Percentiles rank a stretch among this genome's conserved stretches.
These are phyloP conservation scores for Drosophila ochracea DNA, from an alignment of 2,888 invertebrate species.

Conservation along the genomic window DNA sequence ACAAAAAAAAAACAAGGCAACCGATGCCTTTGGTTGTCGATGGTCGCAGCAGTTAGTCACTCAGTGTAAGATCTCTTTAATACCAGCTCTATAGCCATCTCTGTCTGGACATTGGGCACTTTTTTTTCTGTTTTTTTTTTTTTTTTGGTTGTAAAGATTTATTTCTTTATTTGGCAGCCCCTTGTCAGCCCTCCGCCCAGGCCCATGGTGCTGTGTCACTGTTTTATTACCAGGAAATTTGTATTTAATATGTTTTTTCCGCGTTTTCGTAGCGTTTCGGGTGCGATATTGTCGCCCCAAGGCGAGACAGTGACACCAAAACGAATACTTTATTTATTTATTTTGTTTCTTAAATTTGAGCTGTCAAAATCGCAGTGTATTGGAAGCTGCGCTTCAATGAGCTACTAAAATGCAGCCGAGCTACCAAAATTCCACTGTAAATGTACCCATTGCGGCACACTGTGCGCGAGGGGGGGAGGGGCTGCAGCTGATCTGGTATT, in stretches of 20 bases:
- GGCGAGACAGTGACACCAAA: slow-evolving; percentile 24
- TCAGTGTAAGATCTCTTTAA: slow-evolving; percentile 47
- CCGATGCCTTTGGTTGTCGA: slow-evolving; percentile 51
- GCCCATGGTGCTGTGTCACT: slow-evolving; percentile 30
- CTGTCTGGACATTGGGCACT: slow-evolving; percentile 17
- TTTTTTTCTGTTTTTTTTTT: slow-evolving; percentile 12
- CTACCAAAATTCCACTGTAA: slow-evolving; percentile 6
- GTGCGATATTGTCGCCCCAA: slow-evolving; percentile 41
- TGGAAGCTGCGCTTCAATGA: slow-evolving; percentile 19
- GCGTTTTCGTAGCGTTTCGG: slow-evolving; percentile 57
- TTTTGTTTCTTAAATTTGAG: not conserved
- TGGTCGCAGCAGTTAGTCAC: slow-evolving; percentile 67
- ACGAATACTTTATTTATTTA: slow-evolving; percentile 6
- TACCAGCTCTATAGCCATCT: slow-evolving; percentile 25
- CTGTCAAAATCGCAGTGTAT: slow-evolving; percentile 11
- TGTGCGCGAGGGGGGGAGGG: slow-evolving; percentile 4
- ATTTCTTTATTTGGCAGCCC: slow-evolving; percentile 71
- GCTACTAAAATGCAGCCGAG: slow-evolving; percentile 14
- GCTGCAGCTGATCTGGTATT: slow-evolving; percentile 35
- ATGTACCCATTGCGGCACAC: slow-evolving; percentile 9
- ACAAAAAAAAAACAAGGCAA: slow-evolving; percentile 16
- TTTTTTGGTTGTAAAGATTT: slow-evolving; percentile 65
- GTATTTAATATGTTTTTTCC: slow-evolving; percentile 79
- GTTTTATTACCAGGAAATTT: slow-evolving; percentile 79
- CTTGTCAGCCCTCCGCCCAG: slow-evolving; percentile 4